Evolutionary conservation across 2,113 vertebrate genomes (phyloP).

Genomic region (Pseudorasbora parva): DNA sequence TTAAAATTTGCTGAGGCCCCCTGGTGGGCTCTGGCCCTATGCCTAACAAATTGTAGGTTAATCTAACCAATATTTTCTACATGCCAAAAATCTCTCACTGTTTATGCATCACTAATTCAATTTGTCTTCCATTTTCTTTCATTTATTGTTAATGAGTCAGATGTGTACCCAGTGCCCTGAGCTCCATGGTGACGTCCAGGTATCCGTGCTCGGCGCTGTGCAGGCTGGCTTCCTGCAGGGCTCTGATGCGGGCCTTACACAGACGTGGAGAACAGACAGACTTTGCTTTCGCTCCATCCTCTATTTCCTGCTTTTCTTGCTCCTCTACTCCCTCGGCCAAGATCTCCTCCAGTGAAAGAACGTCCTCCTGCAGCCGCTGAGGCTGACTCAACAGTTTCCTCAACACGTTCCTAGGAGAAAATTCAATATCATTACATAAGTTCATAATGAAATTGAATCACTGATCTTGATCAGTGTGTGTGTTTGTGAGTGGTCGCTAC

Average conservation of each 20-base stretch:
- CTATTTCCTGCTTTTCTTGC: conserved; percentile 8
- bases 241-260: conserved; percentile 85
- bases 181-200: conserved; percentile 94
- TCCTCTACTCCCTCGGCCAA: conserved; percentile 89
- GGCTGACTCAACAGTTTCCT: conserved; percentile 89
- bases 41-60: too few species aligned
- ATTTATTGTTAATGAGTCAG: conserved; percentile 2
- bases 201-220: conserved; percentile 94
- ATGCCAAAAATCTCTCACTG: background rate
- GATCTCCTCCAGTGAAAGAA: conserved; percentile 95
- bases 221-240: conserved; percentile 93
- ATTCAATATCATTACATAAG: background rate
- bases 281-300: background rate
- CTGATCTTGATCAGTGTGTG: background rate
- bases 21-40: too few species aligned
- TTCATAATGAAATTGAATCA: too few species aligned
- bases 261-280: conserved; percentile 69
- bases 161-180: conserved; percentile 84
- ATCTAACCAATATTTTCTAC: too few species aligned
- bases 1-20: too few species aligned
- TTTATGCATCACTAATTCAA: background rate
- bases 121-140: background rate
- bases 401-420: conserved; percentile 82
- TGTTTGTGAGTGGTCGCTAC: conserved; percentile 65
- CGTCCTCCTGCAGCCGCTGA: conserved; percentile 81